phyloP scores from a whole-genome alignment of 2,113 vertebrate species.

The Thomomys bottae region DNA sequence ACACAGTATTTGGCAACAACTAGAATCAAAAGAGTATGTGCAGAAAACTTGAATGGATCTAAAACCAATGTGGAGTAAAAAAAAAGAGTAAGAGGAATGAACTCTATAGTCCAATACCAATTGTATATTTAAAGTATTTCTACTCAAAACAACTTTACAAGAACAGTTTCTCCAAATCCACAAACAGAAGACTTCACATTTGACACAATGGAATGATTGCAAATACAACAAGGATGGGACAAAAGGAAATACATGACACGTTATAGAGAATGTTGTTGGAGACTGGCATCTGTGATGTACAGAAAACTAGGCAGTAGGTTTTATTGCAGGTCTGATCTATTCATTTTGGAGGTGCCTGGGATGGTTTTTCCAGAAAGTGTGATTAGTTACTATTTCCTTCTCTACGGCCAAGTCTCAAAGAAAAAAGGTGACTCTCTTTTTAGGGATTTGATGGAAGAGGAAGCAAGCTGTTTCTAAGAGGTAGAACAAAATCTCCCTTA shows the following conservation, averaged over 20 bases:
- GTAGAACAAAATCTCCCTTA: background rate
- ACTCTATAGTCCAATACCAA: background rate
- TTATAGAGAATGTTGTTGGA: background rate
- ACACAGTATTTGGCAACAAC: background rate
- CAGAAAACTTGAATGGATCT: background rate
- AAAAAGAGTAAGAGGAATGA: background rate
- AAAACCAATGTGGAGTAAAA: background rate
- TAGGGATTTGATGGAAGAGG: background rate
- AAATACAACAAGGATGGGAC: background rate
- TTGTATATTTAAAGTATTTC: background rate
- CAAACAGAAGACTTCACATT: background rate
- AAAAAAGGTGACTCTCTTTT: background rate
- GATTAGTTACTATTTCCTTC: background rate
- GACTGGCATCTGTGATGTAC: accelerated
- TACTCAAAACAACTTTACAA: background rate
- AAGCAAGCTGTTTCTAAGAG: background rate
- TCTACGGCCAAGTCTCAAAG: background rate
- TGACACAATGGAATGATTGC: background rate
- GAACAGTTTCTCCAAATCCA: slow-evolving; percentile 9
- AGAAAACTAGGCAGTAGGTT: background rate
- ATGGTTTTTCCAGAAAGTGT: background rate
- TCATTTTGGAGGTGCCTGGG: background rate
- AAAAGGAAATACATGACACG: background rate
- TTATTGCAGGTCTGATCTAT: background rate
- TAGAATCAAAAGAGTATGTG: background rate